Conservation (phyloP, 2,888 invertebrate genomes). For the Coecobrya sp. region DNA sequence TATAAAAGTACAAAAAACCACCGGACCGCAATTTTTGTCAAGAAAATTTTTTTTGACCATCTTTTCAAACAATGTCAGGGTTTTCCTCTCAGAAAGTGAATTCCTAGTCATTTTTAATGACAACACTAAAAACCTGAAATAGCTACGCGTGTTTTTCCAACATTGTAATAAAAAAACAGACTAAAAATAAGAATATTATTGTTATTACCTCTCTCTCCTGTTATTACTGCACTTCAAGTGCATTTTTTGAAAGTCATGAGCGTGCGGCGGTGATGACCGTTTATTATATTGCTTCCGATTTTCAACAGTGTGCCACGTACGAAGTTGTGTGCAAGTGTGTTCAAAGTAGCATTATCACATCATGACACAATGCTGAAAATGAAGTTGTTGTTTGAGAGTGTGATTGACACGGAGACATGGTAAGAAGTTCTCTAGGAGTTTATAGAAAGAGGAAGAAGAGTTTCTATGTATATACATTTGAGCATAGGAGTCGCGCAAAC, state of each 20-base stretch:
- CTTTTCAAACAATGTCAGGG: neutral
- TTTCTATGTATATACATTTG: no score
- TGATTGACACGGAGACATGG: constrained; percentile 82
- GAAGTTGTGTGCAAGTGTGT: neutral
- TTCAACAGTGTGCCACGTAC: neutral
- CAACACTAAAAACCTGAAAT: neutral
- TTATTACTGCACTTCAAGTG: no score
- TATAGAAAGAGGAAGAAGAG: neutral
- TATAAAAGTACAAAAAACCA: neutral
- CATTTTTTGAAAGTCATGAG: neutral
- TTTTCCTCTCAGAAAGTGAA: neutral
- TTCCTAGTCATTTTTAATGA: constrained; percentile 20
- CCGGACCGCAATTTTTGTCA: neutral
- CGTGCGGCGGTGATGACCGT: neutral
- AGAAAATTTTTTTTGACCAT: neutral
- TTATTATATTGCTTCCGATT: neutral
- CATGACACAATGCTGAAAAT: constrained; percentile 12
- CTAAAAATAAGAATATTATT: neutral
- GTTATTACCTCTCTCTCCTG: neutral
- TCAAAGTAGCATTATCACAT: neutral
- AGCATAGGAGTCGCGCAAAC: neutral
- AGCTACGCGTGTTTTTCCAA: neutral
- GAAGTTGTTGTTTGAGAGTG: constrained; percentile 37
- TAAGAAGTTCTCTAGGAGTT: constrained; percentile 57
- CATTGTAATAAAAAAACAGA: neutral